Percentiles rank a stretch among this genome's conserved stretches.
phyloP scores from a whole-genome alignment of 2,888 invertebrate species.

The Patella pellucida region DNA sequence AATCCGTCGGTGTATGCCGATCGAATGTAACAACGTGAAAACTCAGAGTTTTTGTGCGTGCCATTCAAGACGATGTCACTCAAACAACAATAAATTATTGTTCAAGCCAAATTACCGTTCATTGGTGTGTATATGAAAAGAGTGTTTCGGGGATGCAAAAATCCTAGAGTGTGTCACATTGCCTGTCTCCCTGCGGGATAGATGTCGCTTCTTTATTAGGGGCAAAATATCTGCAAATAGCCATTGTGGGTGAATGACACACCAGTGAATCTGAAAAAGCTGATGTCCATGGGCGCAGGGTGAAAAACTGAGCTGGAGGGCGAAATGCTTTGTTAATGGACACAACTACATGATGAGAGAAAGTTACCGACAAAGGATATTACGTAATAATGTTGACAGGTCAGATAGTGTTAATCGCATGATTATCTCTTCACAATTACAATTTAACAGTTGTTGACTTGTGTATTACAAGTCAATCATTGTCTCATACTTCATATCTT shows the following conservation, averaged over 20 bases:
- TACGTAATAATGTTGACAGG: slow-evolving; percentile 6
- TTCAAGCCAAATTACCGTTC: slow-evolving; percentile 8
- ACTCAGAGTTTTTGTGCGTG: neutral
- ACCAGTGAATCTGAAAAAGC: slow-evolving; percentile 1
- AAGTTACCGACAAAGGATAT: neutral
- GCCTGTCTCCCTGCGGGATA: neutral
- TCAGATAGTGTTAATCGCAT: neutral
- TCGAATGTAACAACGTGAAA: slow-evolving; percentile 5
- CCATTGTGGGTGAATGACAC: slow-evolving; percentile 2
- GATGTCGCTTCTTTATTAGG: neutral
- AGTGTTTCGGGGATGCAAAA: neutral
- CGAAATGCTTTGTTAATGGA: neutral
- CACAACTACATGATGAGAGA: neutral
- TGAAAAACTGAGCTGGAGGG: neutral
- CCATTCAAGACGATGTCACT: slow-evolving; percentile 3
- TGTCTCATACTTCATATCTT: neutral
- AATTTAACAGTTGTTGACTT: slow-evolving; percentile 5
- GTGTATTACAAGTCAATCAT: neutral
- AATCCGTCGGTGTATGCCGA: neutral
- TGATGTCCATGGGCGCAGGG: neutral
- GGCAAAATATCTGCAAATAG: neutral
- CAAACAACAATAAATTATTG: slow-evolving; percentile 7
- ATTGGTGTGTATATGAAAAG: neutral
- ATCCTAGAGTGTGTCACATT: neutral
- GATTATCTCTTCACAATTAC: neutral